Percentiles rank a stretch among this genome's conserved stretches.
Evolutionary conservation across 2,888 invertebrate genomes (phyloP).

Genomic region (Aproaerema taeniolella): DNA sequence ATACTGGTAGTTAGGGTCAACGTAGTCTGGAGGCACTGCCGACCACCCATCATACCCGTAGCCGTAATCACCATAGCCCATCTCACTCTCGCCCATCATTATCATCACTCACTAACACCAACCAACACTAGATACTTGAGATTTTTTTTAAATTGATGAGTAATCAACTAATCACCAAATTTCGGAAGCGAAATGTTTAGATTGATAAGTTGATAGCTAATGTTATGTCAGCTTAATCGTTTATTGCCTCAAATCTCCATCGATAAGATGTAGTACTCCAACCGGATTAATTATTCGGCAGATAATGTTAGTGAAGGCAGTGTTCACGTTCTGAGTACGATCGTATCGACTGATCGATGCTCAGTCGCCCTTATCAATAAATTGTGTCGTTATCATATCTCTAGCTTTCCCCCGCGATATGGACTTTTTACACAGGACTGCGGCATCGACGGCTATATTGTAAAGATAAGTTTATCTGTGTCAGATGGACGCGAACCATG

Average conservation of each 20-base stretch:
- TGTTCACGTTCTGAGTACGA: constrained; percentile 39
- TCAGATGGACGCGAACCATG: constrained; percentile 47
- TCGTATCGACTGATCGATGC: constrained; percentile 71
- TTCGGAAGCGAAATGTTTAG: constrained; percentile 10
- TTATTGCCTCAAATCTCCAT: constrained; percentile 35
- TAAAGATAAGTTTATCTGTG: constrained; percentile 55
- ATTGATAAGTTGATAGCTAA: constrained; percentile 16
- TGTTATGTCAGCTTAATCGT: constrained; percentile 23
- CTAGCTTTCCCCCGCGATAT: constrained; percentile 71
- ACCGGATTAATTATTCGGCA: constrained; percentile 27
- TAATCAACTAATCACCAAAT: constrained; percentile 17
- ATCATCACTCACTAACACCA: constrained; percentile 46
- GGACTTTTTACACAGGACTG: constrained; percentile 60
- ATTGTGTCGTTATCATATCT: constrained; percentile 74
- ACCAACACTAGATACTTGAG: constrained; percentile 17
- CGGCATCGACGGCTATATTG: constrained; percentile 45
- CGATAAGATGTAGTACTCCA: constrained; percentile 30
- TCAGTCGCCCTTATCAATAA: constrained; percentile 68
- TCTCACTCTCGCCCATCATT: constrained; percentile 76
- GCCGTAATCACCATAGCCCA: constrained; percentile 76
- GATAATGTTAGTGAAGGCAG: constrained; percentile 30
- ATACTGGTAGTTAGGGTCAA: constrained; percentile 58
- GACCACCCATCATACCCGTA: constrained; percentile 80
- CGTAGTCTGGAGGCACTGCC: constrained; percentile 84
- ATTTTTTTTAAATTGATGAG: constrained; percentile 21